Evolutionary conservation across 2,113 vertebrate genomes (phyloP).

Genomic region (Periophthalmodon schlosseri): DNA sequence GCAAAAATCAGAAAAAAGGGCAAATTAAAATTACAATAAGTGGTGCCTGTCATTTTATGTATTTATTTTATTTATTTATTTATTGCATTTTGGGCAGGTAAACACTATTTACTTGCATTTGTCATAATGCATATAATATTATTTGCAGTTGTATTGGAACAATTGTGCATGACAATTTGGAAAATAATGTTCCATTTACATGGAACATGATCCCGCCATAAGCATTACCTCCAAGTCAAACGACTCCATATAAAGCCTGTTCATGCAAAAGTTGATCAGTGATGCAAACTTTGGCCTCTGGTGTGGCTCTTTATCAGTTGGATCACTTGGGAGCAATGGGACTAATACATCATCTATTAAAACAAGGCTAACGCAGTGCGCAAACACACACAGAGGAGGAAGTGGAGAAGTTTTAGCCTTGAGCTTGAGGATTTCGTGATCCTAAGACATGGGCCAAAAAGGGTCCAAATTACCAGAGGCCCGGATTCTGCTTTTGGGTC

Average conservation of each 20-base stretch:
- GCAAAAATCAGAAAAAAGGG: too few species aligned
- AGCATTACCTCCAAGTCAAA: background rate
- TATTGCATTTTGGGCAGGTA: background rate
- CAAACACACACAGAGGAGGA: constrained; percentile 44
- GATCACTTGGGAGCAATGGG: constrained; percentile 15
- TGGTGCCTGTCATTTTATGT: background rate
- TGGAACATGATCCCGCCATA: too few species aligned
- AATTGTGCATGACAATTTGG: background rate
- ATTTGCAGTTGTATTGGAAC: background rate
- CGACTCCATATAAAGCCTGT: background rate
- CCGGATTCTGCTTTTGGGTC: constrained; percentile 85
- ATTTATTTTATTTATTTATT: background rate
- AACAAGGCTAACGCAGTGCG: constrained; percentile 45
- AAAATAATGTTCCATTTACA: background rate
- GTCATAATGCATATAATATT: too few species aligned
- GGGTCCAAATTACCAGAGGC: constrained; percentile 73
- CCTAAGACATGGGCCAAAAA: constrained; percentile 78
- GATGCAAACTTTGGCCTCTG: constrained; percentile 63
- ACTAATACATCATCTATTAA: constrained; percentile 68
- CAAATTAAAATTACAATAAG: too few species aligned
- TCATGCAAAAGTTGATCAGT: background rate
- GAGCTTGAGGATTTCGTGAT: background rate
- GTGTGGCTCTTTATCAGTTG: constrained; percentile 43
- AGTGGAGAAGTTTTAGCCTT: background rate
- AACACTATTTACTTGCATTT: background rate